These are phyloP conservation scores for Cyphomyrus discorhynchus DNA, from an alignment of 2,113 vertebrate genomes.

Conservation along the genomic window DNA sequence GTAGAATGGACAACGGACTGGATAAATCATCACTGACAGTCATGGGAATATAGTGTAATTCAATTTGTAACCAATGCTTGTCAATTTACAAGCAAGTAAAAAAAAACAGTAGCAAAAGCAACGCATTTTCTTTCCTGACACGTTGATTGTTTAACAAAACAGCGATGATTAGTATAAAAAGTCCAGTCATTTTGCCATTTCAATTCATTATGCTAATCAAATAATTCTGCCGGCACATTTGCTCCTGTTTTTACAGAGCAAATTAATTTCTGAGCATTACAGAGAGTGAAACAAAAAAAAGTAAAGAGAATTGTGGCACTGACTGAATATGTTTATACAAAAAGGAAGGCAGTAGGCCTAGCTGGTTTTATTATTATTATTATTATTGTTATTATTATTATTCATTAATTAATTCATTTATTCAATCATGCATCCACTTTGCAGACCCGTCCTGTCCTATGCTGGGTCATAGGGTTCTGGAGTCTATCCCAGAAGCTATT, in stretches of 20 bases:
- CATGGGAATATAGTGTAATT: neutral
- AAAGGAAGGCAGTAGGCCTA: neutral
- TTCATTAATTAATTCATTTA: neutral
- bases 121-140: neutral
- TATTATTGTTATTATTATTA: neutral
- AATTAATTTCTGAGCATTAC: neutral
- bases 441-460: neutral
- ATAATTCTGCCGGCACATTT: neutral
- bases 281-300: neutral
- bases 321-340: neutral
- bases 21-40: neutral
- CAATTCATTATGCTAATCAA: constrained; percentile 3
- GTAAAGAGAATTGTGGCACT: neutral
- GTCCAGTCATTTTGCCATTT: neutral
- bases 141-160: neutral
- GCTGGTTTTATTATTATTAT: neutral
- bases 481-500: neutral
- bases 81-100: neutral
- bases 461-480: neutral
- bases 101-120: neutral
- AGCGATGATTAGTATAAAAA: neutral
- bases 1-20: neutral
- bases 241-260: neutral
- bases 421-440: neutral
- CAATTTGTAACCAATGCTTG: neutral